These are phyloP conservation scores for Xestia sexstrigata DNA, from an alignment of 2,888 invertebrate genomes.

Conservation along the genomic window DNA sequence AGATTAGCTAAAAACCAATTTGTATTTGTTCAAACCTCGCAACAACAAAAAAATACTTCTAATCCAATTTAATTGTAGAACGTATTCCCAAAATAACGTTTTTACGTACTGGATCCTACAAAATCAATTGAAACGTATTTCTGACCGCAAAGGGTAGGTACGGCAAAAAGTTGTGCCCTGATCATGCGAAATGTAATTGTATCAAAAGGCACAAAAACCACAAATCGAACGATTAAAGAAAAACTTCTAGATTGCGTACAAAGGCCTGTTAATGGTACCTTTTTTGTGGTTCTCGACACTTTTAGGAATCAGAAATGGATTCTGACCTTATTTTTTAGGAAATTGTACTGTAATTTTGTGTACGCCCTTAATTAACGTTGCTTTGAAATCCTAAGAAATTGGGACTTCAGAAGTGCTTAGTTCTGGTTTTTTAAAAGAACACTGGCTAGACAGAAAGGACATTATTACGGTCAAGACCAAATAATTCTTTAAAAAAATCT, in stretches of 20 bases:
- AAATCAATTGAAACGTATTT: conserved; percentile 46
- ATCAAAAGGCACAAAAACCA: conserved; percentile 56
- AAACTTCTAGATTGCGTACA: conserved; percentile 45
- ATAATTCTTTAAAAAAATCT: background rate
- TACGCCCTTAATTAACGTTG: background rate
- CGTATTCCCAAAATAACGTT: conserved; percentile 6
- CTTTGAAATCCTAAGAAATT: background rate
- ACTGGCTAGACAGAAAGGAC: too few species aligned
- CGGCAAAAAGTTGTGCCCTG: conserved; percentile 45
- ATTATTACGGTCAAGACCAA: background rate
- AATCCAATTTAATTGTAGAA: conserved; percentile 44
- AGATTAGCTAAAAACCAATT: conserved; percentile 3
- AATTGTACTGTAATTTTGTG: background rate
- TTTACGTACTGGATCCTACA: conserved; percentile 17
- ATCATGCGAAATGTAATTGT: conserved; percentile 55
- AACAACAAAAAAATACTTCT: conserved; percentile 21
- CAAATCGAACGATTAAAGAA: conserved; percentile 51
- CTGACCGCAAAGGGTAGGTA: conserved; percentile 14
- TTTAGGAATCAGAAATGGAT: background rate
- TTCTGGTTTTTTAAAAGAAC: background rate
- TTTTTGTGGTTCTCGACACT: conserved; percentile 16
- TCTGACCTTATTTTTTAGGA: background rate
- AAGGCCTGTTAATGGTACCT: conserved; percentile 17
- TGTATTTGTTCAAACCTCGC: background rate
- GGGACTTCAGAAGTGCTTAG: background rate